Evolutionary conservation across 2,113 vertebrate genomes (phyloP).

Genomic region (Mormoops blainvillei): DNA sequence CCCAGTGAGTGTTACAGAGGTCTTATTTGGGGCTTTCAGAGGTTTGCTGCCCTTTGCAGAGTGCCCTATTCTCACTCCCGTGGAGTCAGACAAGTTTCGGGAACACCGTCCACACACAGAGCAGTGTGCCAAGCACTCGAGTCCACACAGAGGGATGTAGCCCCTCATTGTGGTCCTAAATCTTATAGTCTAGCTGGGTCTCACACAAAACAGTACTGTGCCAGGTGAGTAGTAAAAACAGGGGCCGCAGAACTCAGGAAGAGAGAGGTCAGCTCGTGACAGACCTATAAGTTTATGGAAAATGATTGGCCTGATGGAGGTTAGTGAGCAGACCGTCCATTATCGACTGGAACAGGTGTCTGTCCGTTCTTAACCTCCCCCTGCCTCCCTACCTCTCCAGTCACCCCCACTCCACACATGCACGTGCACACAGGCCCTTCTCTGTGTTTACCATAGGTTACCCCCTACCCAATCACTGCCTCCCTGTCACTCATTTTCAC

Average conservation of each 20-base stretch:
- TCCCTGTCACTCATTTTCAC: not conserved
- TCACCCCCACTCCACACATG: not conserved
- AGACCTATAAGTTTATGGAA: not conserved
- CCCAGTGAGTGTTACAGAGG: conserved; percentile 79
- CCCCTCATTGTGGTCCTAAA: not conserved
- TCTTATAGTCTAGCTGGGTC: not conserved
- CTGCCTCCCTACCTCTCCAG: not conserved
- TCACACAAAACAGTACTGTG: not conserved
- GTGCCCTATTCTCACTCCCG: not conserved
- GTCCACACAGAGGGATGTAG: not conserved
- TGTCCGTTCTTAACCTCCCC: not conserved
- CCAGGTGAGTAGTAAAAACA: not conserved
- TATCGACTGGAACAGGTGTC: not conserved
- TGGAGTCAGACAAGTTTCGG: not conserved
- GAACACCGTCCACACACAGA: not conserved
- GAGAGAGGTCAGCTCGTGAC: not conserved
- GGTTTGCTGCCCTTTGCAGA: rapidly evolving
- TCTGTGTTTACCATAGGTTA: not conserved
- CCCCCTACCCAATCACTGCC: not conserved
- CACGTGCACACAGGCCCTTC: not conserved
- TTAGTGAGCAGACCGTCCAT: not conserved
- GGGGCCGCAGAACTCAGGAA: not conserved
- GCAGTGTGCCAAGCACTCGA: not conserved
- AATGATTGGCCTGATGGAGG: not conserved
- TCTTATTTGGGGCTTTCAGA: not conserved